Evolutionary conservation across 2,113 vertebrate species (phyloP).

Genomic region (Poecilia latipinna): DNA sequence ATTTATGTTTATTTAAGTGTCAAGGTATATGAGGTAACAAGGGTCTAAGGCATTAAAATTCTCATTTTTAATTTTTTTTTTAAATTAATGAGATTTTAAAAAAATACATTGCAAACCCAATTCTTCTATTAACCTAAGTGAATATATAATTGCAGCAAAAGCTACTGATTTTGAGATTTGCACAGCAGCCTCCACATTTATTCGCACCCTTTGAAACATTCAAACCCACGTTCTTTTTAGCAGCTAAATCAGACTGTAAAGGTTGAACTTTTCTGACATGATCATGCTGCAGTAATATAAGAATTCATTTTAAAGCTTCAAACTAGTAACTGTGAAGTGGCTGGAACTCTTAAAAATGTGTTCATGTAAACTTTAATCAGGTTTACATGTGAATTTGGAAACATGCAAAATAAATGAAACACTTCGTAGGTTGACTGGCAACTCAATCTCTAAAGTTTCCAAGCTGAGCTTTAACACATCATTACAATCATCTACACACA

Average conservation of each 20-base stretch:
- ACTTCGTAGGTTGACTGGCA: conserved; percentile 34
- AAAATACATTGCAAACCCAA: neutral
- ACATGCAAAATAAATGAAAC: conserved; percentile 29
- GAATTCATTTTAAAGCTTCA: too few relatives aligned
- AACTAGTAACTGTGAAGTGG: too few relatives aligned
- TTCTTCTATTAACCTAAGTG: neutral
- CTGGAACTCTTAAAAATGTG: neutral
- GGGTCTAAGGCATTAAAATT: conserved; percentile 23
- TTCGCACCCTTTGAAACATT: too few relatives aligned
- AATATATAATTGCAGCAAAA: neutral
- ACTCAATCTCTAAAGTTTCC: conserved; percentile 35
- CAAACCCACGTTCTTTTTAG: too few relatives aligned
- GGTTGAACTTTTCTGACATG: too few relatives aligned
- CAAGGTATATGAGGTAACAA: conserved; percentile 10
- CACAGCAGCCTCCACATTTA: too few relatives aligned
- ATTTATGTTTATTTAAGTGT: conserved; percentile 31
- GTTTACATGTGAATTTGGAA: conserved; percentile 28
- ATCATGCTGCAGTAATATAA: neutral
- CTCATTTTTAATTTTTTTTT: neutral
- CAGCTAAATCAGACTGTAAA: too few relatives aligned
- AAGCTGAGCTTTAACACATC: conserved; percentile 54
- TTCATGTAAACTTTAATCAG: conserved; percentile 11
- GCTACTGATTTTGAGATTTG: neutral
- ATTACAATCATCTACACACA: conserved; percentile 62
- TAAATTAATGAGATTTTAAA: neutral